Conservation (phyloP, 2,888 invertebrate genomes). For the Pseudoips prasinana region DNA sequence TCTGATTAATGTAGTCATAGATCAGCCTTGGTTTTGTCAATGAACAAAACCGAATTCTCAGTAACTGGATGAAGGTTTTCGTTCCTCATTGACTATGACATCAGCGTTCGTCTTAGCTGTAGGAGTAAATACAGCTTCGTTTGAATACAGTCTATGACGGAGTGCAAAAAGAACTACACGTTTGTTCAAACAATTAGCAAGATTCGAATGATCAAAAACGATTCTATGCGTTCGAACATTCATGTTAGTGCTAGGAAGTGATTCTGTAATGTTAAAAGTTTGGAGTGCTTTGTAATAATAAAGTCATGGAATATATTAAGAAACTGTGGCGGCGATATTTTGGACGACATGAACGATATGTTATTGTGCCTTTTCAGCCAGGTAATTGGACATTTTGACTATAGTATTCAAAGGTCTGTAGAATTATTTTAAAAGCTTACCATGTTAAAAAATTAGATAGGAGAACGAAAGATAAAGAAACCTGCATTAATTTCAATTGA, state of each 20-base stretch:
- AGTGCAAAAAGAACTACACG: conserved; percentile 59
- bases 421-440: too few species aligned
- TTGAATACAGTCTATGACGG: conserved; percentile 60
- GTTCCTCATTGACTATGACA: conserved; percentile 64
- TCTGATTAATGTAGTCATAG: conserved; percentile 43
- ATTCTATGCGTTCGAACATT: conserved; percentile 13
- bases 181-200: conserved; percentile 57
- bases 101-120: conserved; percentile 54
- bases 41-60: conserved; percentile 50
- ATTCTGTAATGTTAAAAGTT: conserved; percentile 22
- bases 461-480: too few species aligned
- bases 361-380: conserved; percentile 72
- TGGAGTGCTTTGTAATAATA: conserved; percentile 23
- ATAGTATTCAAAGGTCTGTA: too few species aligned
- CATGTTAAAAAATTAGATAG: too few species aligned
- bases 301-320: conserved; percentile 62
- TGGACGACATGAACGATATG: conserved; percentile 56
- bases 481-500: too few species aligned
- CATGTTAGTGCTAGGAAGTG: conserved; percentile 20
- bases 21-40: conserved; percentile 43
- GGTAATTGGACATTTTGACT: too few species aligned
- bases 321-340: conserved; percentile 65
- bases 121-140: conserved; percentile 49
- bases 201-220: conserved; percentile 34
- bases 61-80: conserved; percentile 54